Evolutionary conservation across 2,797 vertebrate genomes (phyloP).

Genomic region (Vireo griseus): DNA sequence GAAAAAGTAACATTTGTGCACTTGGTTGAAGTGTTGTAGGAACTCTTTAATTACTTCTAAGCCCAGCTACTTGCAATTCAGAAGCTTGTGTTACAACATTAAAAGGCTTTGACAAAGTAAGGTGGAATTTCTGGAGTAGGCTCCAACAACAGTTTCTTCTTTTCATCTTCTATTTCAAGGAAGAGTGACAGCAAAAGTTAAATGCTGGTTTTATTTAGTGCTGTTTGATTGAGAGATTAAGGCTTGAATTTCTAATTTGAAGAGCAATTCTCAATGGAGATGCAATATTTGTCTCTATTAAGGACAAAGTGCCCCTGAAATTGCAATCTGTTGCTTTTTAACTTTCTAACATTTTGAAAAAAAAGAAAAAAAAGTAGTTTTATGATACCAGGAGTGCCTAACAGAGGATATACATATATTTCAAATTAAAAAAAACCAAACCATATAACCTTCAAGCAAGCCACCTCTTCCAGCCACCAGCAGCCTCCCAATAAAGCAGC

Average conservation of each 20-base stretch:
- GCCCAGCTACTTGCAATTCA: background rate
- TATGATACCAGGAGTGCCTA: background rate
- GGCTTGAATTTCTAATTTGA: slow-evolving; percentile 23
- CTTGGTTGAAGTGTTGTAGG: background rate
- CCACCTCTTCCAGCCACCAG: background rate
- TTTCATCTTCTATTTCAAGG: slow-evolving; percentile 23
- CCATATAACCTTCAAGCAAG: background rate
- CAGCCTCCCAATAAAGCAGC: background rate
- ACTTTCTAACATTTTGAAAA: too few species aligned
- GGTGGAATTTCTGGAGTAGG: background rate
- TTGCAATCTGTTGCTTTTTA: background rate
- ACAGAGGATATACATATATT: background rate
- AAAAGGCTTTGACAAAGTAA: background rate
- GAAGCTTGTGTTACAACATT: background rate
- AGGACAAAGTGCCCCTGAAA: slow-evolving; percentile 46
- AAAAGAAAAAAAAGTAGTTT: background rate
- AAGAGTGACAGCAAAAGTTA: slow-evolving; percentile 2
- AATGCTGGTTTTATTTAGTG: slow-evolving; percentile 31
- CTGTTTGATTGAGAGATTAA: slow-evolving; percentile 48
- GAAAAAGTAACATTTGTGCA: background rate
- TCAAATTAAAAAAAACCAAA: background rate
- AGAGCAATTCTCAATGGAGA: slow-evolving; percentile 6
- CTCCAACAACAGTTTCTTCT: background rate
- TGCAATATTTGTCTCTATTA: slow-evolving; percentile 23
- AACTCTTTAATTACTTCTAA: slow-evolving; percentile 3